Conservation (phyloP, 2,888 invertebrate species). For the Macrosoma leucophasiata region DNA sequence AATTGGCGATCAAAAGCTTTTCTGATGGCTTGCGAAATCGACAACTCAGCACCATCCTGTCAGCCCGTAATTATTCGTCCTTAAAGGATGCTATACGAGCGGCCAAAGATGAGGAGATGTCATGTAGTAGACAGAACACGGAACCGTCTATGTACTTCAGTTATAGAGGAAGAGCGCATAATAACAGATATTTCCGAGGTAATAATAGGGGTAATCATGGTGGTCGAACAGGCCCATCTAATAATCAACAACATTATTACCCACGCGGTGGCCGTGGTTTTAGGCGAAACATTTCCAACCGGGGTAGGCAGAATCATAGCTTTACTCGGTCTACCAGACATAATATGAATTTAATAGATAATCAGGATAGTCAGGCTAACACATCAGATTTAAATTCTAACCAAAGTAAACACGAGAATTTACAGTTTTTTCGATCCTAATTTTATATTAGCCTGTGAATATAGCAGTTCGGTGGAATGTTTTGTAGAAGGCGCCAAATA, state of each 20-base stretch:
- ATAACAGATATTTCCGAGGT: not conserved
- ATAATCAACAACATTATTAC: not conserved
- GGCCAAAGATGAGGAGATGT: slow-evolving; percentile 14
- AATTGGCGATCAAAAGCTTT: slow-evolving; percentile 22
- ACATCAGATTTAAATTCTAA: too few relatives aligned
- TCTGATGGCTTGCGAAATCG: slow-evolving; percentile 20
- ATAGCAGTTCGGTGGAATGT: slow-evolving; percentile 10
- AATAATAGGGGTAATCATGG: not conserved
- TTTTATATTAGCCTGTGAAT: slow-evolving; percentile 9
- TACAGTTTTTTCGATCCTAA: slow-evolving; percentile 10
- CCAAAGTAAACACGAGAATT: not conserved
- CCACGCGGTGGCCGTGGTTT: too few relatives aligned
- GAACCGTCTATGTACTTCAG: not conserved
- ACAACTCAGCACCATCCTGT: slow-evolving; percentile 20
- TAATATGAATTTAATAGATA: too few relatives aligned
- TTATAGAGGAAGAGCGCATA: not conserved
- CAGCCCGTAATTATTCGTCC: slow-evolving; percentile 13
- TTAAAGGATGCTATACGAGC: slow-evolving; percentile 17
- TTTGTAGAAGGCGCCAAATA: slow-evolving; percentile 4
- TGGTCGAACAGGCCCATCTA: not conserved
- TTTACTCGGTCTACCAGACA: too few relatives aligned
- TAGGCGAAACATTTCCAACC: too few relatives aligned
- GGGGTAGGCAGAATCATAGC: too few relatives aligned
- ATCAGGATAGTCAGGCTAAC: too few relatives aligned
- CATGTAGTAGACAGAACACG: slow-evolving; percentile 2